These are phyloP conservation scores for Brachionus calyciflorus DNA, from an alignment of 1,140 invertebrate genomes.

Conservation along the genomic window DNA sequence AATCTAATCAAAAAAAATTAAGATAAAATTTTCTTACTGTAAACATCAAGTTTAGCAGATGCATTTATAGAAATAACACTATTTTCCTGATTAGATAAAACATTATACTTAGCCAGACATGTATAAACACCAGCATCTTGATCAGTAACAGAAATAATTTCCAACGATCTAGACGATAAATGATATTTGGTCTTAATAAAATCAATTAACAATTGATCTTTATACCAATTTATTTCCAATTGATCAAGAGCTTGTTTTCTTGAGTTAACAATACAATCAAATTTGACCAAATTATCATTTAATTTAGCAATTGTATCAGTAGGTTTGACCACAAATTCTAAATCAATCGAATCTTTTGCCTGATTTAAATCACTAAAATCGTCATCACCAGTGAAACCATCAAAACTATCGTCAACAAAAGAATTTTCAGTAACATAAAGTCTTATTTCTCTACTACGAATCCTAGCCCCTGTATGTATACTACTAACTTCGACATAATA, in stretches of 20 bases:
- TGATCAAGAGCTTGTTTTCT: conserved; percentile 34
- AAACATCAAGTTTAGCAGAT: conserved; percentile 38
- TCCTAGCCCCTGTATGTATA: conserved; percentile 35
- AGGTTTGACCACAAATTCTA: conserved; percentile 40
- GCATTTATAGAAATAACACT: conserved; percentile 12
- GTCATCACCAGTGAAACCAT: not conserved
- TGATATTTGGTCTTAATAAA: conserved; percentile 45
- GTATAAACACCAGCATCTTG: conserved; percentile 41
- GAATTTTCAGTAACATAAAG: conserved; percentile 36
- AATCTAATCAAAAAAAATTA: not conserved
- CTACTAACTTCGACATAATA: conserved; percentile 45
- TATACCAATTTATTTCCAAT: conserved; percentile 46
- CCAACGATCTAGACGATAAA: conserved; percentile 36
- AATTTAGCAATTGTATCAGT: conserved; percentile 25
- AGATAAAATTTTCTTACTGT: conserved; percentile 9
- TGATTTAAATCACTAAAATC: not conserved
- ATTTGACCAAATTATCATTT: conserved; percentile 46
- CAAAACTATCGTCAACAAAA: not conserved
- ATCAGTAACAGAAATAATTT: conserved; percentile 46
- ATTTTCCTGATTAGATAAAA: not conserved
- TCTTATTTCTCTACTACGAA: conserved; percentile 35
- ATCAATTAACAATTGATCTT: conserved; percentile 31
- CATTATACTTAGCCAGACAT: conserved; percentile 23
- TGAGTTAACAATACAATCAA: conserved; percentile 44
- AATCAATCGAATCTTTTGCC: not conserved